Conservation (phyloP, 2,888 invertebrate genomes). For the Cancer borealis region DNA sequence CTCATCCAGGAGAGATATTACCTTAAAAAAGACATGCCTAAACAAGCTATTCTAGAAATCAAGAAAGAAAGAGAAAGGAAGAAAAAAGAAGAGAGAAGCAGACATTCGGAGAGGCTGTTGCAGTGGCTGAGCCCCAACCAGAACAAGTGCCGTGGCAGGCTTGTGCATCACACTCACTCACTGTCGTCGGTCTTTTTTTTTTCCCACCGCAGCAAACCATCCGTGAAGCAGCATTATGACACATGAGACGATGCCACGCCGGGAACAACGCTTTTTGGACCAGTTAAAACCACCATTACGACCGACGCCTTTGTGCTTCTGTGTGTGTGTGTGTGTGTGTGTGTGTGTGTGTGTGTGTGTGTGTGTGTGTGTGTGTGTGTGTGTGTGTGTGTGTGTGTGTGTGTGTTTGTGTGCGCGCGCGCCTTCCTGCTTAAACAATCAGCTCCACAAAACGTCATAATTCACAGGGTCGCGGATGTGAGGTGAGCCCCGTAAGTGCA, state of each 20-base stretch:
- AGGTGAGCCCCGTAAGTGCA: background rate
- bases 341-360: constrained; percentile 20
- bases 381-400: background rate
- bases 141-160: background rate
- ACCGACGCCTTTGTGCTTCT: background rate
- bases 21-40: too few relatives aligned
- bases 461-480: background rate
- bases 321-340: constrained; percentile 20
- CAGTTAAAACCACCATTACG: background rate
- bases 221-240: background rate
- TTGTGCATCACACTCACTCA: background rate
- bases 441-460: background rate
- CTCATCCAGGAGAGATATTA: too few relatives aligned
- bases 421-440: background rate
- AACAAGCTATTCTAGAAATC: too few relatives aligned
- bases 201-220: background rate
- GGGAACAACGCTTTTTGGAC: background rate
- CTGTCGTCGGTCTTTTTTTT: too few relatives aligned
- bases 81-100: too few relatives aligned
- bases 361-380: background rate
- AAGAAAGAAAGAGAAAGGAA: too few relatives aligned
- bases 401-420: background rate
- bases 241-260: background rate
- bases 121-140: too few relatives aligned
- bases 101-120: too few relatives aligned